phyloP scores from a whole-genome alignment of 2,113 vertebrate genomes.

The Cyphomyrus discorhynchus region DNA sequence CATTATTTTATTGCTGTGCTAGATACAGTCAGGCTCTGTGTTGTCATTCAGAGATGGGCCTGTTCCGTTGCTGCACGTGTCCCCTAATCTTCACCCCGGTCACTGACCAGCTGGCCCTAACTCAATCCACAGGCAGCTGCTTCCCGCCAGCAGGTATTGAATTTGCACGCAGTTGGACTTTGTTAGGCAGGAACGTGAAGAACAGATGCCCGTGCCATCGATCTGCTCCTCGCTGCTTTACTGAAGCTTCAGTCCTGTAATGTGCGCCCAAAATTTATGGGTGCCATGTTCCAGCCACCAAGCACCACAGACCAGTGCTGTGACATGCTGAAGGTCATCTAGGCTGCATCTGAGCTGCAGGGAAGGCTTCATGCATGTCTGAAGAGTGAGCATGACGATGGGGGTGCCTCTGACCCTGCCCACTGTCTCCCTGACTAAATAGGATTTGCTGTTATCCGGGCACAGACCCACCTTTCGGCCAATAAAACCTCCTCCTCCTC shows the following conservation, averaged over 20 bases:
- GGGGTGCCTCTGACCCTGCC: neutral
- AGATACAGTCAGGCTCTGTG: neutral
- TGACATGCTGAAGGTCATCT: neutral
- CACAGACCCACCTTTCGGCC: neutral
- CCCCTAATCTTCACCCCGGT: neutral
- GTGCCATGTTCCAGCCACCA: neutral
- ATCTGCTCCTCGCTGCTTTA: neutral
- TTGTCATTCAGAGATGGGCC: neutral
- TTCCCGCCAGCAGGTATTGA: neutral
- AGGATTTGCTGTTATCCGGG: neutral
- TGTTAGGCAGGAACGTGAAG: neutral
- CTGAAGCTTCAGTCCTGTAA: neutral
- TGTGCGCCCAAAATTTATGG: neutral
- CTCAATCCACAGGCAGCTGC: neutral
- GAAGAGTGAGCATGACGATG: neutral
- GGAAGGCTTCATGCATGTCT: neutral
- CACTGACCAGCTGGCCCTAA: neutral
- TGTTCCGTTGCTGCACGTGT: neutral
- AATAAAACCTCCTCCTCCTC: neutral
- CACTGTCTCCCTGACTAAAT: neutral
- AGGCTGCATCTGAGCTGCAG: neutral
- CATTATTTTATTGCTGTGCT: neutral
- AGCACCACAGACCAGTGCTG: neutral
- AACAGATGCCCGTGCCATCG: neutral
- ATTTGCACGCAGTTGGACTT: neutral